Evolutionary conservation across 1,140 invertebrate genomes (phyloP).

Genomic region (Drosophila azteca): DNA sequence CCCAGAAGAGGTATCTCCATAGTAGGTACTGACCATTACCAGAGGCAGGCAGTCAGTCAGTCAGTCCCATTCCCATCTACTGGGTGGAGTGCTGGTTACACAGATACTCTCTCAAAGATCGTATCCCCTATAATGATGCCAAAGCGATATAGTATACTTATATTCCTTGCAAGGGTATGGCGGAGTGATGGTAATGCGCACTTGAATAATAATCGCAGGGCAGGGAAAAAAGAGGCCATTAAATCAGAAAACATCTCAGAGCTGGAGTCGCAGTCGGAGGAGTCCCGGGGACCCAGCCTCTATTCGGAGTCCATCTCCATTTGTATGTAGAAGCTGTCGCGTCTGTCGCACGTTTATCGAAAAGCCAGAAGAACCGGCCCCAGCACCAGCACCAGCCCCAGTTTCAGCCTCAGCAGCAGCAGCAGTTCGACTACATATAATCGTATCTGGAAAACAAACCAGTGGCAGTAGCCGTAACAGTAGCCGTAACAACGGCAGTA

Average conservation of each 20-base stretch:
- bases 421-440: neutral
- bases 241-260: constrained; percentile 56
- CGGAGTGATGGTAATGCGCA: constrained; percentile 35
- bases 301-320: constrained; percentile 10
- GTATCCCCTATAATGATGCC: neutral
- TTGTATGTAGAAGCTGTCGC: constrained; percentile 10
- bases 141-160: constrained; percentile 32
- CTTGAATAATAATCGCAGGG: constrained; percentile 59
- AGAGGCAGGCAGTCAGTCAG: too few relatives aligned
- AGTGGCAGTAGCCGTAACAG: constrained; percentile 29
- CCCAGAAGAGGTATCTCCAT: constrained; percentile 25
- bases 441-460: neutral
- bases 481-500: constrained; percentile 41
- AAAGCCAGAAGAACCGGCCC: neutral
- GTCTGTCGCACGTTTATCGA: constrained; percentile 5
- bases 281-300: constrained; percentile 5
- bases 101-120: too few relatives aligned
- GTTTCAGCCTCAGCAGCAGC: constrained; percentile 6
- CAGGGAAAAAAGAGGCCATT: constrained; percentile 54
- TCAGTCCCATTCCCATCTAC: too few relatives aligned
- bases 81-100: too few relatives aligned
- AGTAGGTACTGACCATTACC: too few relatives aligned
- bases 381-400: constrained; percentile 6
- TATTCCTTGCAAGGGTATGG: too few relatives aligned
- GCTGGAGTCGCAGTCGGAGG: too few relatives aligned